Evolutionary conservation across 1,140 invertebrate genomes (phyloP), one percentile per base, ranked within the genome.

Genomic region (Lysiphlebus fabarum): DNA sequence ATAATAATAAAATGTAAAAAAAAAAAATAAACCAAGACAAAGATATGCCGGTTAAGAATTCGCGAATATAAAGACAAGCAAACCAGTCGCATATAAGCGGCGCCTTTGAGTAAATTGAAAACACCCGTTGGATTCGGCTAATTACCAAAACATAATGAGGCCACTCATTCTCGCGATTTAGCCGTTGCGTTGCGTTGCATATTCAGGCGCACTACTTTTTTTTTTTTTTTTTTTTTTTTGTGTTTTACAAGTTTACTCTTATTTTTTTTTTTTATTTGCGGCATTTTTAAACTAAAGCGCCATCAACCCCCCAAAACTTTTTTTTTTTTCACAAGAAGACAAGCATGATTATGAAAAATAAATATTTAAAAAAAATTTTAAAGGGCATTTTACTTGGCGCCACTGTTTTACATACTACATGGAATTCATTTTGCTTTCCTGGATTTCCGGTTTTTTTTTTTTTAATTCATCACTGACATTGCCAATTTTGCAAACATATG

Each of bases 91-190:
- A 50, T 54, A 68, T 58, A 68, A 62, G 70, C 73, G 71, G 73
- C 66, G 66, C 66, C 73, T 75, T 72, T 73, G 69, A 71, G 60
- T 64, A 70, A 71, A 75, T 72, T 71, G 68, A 71, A 73, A 73
- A 72, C 71, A 73, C 69, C 66, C 70, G 68, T 67, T 66, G 65
- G 70, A 73, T 73, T 68, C 65, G 70, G 70, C 70, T 73, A 75
- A 75, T 75, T 75, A 75, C 71, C 69, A 58, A 73, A 73, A 71
- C 69, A 75, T 72, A 75, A 75, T 71, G 64, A 72, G 63, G 58
- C 42, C 63, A 67, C 60, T 70, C 63, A 67, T 12, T 48, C 56
- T 55, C 51, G 64, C 62, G 62, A 64, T 64, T 64, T 62, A 63
- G 62, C 64, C 59, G 61, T 62, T 58, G 59, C 62, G 41, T 55